phyloP scores from a whole-genome alignment of 2,113 vertebrate species.

The Galeopterus variegatus region DNA sequence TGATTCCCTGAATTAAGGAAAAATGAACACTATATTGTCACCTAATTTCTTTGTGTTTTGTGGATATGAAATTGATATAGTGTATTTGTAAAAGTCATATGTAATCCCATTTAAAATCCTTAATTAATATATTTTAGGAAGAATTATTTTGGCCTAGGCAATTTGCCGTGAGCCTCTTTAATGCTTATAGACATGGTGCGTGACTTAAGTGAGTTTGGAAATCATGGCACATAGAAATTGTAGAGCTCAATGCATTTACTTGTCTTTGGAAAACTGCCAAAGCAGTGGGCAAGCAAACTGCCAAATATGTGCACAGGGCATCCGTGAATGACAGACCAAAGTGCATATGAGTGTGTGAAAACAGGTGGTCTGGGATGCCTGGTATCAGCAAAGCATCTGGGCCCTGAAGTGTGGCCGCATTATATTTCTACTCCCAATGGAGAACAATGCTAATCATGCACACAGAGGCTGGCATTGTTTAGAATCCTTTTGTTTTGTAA shows the following conservation, averaged over 20 bases:
- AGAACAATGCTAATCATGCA: constrained; percentile 71
- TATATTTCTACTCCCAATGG: constrained; percentile 69
- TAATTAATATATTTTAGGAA: neutral
- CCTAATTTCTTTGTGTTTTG: neutral
- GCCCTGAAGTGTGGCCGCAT: constrained; percentile 84
- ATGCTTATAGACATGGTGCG: neutral
- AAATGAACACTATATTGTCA: neutral
- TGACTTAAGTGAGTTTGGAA: constrained; percentile 50
- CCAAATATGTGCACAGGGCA: constrained; percentile 81
- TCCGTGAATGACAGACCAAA: constrained; percentile 87
- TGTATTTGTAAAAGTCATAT: constrained; percentile 23
- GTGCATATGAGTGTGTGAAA: constrained; percentile 83
- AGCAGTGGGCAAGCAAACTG: constrained; percentile 76
- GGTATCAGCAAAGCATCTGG: constrained; percentile 88
- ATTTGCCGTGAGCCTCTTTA: neutral
- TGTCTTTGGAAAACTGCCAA: constrained; percentile 83
- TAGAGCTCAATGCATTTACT: constrained; percentile 45
- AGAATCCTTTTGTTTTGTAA: constrained; percentile 64
- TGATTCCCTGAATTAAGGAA: neutral
- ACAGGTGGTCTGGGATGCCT: constrained; percentile 90
- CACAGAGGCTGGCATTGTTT: constrained; percentile 61
- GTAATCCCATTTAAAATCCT: neutral
- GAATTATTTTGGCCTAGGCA: constrained; percentile 34
- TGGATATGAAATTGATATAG: neutral
- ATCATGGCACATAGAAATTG: constrained; percentile 36